Evolutionary conservation across 2,888 invertebrate species (phyloP).

Genomic region (Sesamia inferens): DNA sequence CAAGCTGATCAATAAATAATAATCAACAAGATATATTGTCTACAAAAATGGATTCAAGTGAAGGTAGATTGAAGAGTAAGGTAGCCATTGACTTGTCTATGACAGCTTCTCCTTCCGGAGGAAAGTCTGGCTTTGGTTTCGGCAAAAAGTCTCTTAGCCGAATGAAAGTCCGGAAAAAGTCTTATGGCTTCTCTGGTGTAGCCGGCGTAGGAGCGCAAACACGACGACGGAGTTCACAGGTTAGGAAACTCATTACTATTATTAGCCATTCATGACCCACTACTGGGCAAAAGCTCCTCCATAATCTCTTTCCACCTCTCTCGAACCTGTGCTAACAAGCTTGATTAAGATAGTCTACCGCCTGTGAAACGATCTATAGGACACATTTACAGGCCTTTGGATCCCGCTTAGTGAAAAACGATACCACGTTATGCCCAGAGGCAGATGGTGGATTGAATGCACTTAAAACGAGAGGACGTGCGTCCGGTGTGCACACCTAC

Average conservation of each 20-base stretch:
- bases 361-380: background rate
- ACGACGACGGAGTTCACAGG: constrained; percentile 74
- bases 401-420: background rate
- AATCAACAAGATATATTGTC: too few species aligned
- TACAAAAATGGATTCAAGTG: background rate
- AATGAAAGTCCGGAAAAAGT: constrained; percentile 72
- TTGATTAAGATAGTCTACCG: background rate
- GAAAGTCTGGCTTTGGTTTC: background rate
- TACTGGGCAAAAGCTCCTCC: background rate
- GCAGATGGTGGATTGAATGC: too few species aligned
- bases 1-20: too few species aligned
- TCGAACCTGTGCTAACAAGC: background rate
- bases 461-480: too few species aligned
- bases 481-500: too few species aligned
- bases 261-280: background rate
- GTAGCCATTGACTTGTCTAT: background rate
- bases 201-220: constrained; percentile 74
- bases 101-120: accelerated
- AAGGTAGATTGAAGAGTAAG: accelerated
- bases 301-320: background rate
- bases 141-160: constrained; percentile 68
- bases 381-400: background rate
- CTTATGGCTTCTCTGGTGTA: constrained; percentile 78
- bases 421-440: background rate
- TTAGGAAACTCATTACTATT: constrained; percentile 33